phyloP scores from a whole-genome alignment of 2,113 vertebrate species.

The Acinonyx jubatus region DNA sequence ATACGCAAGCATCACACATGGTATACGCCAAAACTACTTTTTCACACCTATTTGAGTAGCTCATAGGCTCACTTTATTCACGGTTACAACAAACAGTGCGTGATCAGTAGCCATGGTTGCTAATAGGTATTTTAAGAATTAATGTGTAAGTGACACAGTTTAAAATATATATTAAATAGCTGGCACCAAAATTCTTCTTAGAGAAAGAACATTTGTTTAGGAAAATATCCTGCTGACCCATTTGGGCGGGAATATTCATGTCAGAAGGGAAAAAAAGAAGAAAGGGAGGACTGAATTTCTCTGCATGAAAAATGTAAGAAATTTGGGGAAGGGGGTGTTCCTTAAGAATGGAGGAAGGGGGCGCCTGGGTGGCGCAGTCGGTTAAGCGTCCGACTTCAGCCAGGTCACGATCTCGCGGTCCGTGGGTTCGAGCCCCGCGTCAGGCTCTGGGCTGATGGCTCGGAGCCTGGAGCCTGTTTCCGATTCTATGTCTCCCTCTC shows the following conservation, averaged over 20 bases:
- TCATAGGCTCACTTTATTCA: not conserved
- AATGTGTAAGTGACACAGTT: not conserved
- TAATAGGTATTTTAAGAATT: constrained; percentile 3
- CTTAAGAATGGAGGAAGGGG: not conserved
- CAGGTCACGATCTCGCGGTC: too few species aligned
- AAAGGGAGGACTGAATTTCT: not conserved
- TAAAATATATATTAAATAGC: not conserved
- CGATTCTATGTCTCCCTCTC: too few species aligned
- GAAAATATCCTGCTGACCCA: not conserved
- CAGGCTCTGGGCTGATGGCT: too few species aligned
- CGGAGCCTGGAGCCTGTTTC: too few species aligned
- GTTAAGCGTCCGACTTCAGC: too few species aligned
- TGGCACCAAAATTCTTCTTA: not conserved
- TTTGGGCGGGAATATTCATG: not conserved
- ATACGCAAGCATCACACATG: not conserved
- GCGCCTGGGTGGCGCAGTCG: too few species aligned
- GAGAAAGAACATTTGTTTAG: not conserved
- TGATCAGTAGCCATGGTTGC: not conserved
- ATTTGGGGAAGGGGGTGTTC: not conserved
- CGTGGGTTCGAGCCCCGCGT: too few species aligned
- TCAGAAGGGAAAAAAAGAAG: not conserved
- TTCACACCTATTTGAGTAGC: not conserved
- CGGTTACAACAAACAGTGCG: not conserved
- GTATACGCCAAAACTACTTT: not conserved
- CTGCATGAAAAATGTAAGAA: not conserved